Evolutionary conservation across 2,797 vertebrate species (phyloP), one percentile per base, ranked within the genome.

Genomic region (Sciurus vulgaris): DNA sequence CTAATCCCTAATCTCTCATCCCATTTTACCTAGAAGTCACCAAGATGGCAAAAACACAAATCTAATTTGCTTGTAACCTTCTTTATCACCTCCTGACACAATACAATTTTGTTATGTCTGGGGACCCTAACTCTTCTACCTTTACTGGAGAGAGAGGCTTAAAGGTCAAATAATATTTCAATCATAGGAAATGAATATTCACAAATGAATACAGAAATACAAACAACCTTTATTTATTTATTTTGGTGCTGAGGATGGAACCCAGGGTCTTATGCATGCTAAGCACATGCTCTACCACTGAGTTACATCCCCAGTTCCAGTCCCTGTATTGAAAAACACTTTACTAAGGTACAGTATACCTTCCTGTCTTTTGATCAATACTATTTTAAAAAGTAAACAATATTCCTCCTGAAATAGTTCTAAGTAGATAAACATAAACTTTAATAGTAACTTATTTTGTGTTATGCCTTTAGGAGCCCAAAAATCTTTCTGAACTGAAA

Each of bases 141-240:
- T 63, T 17, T 94, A 91, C n/a, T 86, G 26, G 33, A 97, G 26
- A 76, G 9, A 79, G 20, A 77, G 22, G 51, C 26, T 56, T 77
- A 92, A 91, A 93, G 72, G n/a, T 83, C 82, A 95, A 86, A 79
- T 49, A 82, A 47, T 65, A 88, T 91, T 76, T 81, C 82, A 77
- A 28, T 81, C n/a, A 47, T 49, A 81, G 33, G 70, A 49, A 90
- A 76, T 56, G 44, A 90, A 44, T 91, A 88, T 92, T 92, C 63
- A 59, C 56, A 91, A 94, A 74, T 78, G 26, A 92, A 93, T 44
- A 11, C 49, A 72, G 77, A 96, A 94, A 85, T 54, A 88, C 26
- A 97, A 94, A 94, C 24, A 69, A 65, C 11, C 17, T 44, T 15
- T 76, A 28, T 38, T 54, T 59, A 59, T 59, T 59, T 59, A 59